Evolutionary conservation across 2,888 invertebrate genomes (phyloP), one percentile per base, ranked within the genome.

Genomic region (Muschampia plurimacula): DNA sequence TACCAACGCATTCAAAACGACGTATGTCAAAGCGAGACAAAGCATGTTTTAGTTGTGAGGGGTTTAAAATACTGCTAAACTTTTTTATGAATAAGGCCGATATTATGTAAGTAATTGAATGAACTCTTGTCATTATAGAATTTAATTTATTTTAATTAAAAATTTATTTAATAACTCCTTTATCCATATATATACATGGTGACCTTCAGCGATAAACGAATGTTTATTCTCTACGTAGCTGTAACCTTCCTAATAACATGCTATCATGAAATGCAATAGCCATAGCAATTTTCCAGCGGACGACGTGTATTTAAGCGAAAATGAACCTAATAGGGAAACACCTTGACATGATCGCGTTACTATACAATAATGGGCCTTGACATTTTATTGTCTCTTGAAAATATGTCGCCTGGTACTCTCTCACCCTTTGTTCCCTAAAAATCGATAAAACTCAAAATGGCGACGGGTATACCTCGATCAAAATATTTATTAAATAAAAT

Each of bases 271-370:
- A 39, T 63, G 63, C 41, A 63, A 57, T 57, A 52, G 32, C 55
- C 15, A 39, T 39, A 55, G 55, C 46, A 46, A 22, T 60, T 60
- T 59, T 60, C 36, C 39, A 55, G 60, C 36, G 36, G 28, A 28
- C 28, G 63, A 52, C 55, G 62, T 60, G 36, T 57, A 64, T 64
- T 64, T 55, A 69, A 22, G 55, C 44, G 44, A 69, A 69, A 69
- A 69, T n/a, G 69, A 55, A 5, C 64, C 3, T 64, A 86, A 88
- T 85, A 85, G 84, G 89, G 87, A 89, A 89, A 85, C 78, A 78
- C 89, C 89, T 90, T 90, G 89, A 89, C 90, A 90, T 79, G 78
- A 77, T 84, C 86, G 81, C 76, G 74, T 75, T 75, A 77, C 74
- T 49, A 60, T 46, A 64, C 52, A 64, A 39, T 64, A 55, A 70